Evolutionary conservation across 2,888 invertebrate species (phyloP), one percentile per base, ranked within the genome.

Genomic region (Chymomyza fuscimana): DNA sequence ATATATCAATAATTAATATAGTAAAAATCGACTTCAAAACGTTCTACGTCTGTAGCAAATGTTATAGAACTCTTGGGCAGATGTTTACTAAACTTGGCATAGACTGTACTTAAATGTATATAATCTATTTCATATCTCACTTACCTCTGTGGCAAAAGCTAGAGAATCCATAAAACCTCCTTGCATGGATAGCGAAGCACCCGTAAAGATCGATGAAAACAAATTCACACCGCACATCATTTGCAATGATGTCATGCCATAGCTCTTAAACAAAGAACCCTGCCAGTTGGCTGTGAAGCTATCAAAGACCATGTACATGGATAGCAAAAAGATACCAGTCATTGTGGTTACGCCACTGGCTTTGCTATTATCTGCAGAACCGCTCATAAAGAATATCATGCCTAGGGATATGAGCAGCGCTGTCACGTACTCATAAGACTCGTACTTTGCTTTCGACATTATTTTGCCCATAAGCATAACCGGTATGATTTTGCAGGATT

Each of bases 211-310:
- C 81, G 97, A 96, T 0, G 98, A 98, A 93, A 98, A 99, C 87
- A 98, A 93, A 93, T 99, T 99, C 15, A 99, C 98, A 12, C 96
- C 97, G 89, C 96, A 97, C 97, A 98, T 98, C 98, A 98, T 98
- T 92, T 98, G 96, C 73, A 97, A 93, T 6, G 96, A 95, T 40
- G 95, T 94, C 93, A 96, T 95, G 77, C 94, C 93, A 92, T 97
- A 96, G 67, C 94, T 93, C 69, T 94, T 93, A 92, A 98, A 99
- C 71, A 99, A 93, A 71, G 95, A 95, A 78, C 96, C 96, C 93
- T 99, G 99, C 99, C 99, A 99, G 91, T 98, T 98, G 72, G 98
- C 96, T 15, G 99, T 99, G 93, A 99, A 99, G 91, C 98, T 97
- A 92, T 99, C 99, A 92, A 98, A 97, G 66, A 95, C 92, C 94